Evolutionary conservation across 2,113 vertebrate genomes (phyloP).

Genomic region (Echinops telfairi): DNA sequence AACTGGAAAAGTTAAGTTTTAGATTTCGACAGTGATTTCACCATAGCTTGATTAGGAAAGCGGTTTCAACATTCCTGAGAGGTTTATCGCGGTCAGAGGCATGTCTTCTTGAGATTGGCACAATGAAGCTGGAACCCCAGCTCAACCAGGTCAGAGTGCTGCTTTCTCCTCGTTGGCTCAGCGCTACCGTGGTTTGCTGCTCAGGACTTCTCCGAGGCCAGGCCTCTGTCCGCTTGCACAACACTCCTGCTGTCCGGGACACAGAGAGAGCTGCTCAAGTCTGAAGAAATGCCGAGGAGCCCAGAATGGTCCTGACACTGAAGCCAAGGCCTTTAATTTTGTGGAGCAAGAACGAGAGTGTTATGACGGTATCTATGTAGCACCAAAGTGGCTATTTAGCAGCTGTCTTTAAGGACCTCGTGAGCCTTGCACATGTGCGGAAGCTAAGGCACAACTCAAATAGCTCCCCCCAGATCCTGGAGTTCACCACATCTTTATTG

Average conservation of each 20-base stretch:
- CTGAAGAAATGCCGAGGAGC: neutral
- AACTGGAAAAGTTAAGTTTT: constrained; percentile 57
- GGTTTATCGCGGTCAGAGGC: constrained; percentile 69
- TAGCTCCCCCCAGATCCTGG: neutral
- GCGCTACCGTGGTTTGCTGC: neutral
- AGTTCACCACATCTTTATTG: neutral
- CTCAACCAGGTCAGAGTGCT: neutral
- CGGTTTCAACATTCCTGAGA: constrained; percentile 75
- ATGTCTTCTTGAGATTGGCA: constrained; percentile 77
- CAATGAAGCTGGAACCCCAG: constrained; percentile 74
- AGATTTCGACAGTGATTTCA: constrained; percentile 70
- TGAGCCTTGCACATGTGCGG: neutral
- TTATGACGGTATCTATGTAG: neutral
- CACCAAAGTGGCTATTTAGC: neutral
- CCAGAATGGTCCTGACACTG: neutral
- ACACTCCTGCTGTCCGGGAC: constrained; percentile 13
- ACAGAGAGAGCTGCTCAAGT: neutral
- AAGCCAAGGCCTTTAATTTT: constrained; percentile 19
- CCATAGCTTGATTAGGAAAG: constrained; percentile 70
- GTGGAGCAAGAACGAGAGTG: neutral
- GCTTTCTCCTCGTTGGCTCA: neutral
- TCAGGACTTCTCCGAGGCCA: neutral
- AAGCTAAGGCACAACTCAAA: constrained; percentile 14
- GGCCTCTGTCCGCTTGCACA: neutral
- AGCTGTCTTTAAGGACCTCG: neutral